Base-by-base conservation (phyloP, 2,797 vertebrate species). In the Onychomys torridus region DNA sequence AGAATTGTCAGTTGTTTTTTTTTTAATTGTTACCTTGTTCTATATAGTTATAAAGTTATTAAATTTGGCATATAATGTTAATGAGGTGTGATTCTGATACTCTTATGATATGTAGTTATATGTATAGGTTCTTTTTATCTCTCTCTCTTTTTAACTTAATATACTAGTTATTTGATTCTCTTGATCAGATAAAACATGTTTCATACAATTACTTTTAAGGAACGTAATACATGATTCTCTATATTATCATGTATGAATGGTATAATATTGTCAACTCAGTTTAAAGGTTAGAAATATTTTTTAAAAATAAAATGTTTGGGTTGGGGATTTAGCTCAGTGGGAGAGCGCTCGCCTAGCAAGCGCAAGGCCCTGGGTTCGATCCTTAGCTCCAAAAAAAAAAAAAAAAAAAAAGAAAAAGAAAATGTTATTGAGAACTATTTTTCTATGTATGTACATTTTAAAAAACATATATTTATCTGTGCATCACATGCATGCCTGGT, bases 111-210 rank as follows among this genome's bases (percentile, higher is more conserved):
- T 5, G n/a, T 9, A 83, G 34, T 32, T 73, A 81, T 86, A 76
- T 52, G 25, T 37, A 40, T 46, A 67, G 71, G 46, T 19, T 86
- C 81, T 82, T 75, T 59, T 87, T 77, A 67, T 76, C 40, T 16
- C 67, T 49, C 27, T 73, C 34, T 73, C 13, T 59, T 55, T 77
- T 89, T 82, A 37, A 69, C 32, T 71, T 17, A 92, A 63, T 57
- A 71, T 2, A 91, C 16, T 90, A 55, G 19, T 43, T 89, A 63
- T 34, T 85, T 91, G 49, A 17, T 86, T 63, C 37, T 23, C 65
- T n/a, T 95, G 82, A 96, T 89, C 12, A 83, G 14, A 89, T 2
- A 93, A 61, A 88, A 34, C 21, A 92, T 27, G 29, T 89, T 67
- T 93, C 84, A 7, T 83, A 52, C 27, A 82, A 76, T 40, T 6